A percentile compares a stretch with the other conserved stretches of the same genome.
phyloP scores from a whole-genome alignment of 2,888 invertebrate species.

The Catocala fraxini region DNA sequence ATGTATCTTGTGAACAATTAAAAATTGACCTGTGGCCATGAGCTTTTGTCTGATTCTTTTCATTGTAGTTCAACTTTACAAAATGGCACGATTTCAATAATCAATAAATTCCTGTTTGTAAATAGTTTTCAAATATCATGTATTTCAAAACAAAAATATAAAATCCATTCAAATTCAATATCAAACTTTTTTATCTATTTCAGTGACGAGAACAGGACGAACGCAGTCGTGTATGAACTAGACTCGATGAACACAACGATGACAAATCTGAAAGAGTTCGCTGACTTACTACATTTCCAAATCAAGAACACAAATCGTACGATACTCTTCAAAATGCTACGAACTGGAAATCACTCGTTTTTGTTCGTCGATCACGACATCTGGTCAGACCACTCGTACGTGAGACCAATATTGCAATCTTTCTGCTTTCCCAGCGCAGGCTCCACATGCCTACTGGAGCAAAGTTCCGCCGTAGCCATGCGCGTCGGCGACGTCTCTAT shows the following conservation, averaged over 20 bases:
- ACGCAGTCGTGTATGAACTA: no score
- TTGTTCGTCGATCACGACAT: conserved; percentile 38
- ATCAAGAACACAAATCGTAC: neutral
- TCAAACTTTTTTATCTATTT: no score
- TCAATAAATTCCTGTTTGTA: no score
- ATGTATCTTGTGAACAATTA: no score
- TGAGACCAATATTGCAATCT: conserved; percentile 23
- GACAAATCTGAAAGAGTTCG: neutral
- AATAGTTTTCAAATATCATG: no score
- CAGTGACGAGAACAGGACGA: no score
- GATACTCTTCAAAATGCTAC: neutral
- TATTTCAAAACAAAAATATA: no score
- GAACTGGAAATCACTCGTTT: conserved; percentile 18
- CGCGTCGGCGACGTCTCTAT: conserved; percentile 24
- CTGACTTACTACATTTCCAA: neutral
- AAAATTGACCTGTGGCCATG: no score
- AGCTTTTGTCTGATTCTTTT: no score
- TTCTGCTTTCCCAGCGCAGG: conserved; percentile 4
- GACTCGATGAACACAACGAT: neutral
- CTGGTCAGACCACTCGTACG: conserved; percentile 13
- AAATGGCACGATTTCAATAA: no score
- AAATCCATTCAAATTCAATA: no score
- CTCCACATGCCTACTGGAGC: conserved; percentile 6
- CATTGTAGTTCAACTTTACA: no score
- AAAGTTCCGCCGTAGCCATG: conserved; percentile 22